Evolutionary conservation across 2,797 vertebrate genomes (phyloP).

Genomic region (Dromococcyx pavoninus): DNA sequence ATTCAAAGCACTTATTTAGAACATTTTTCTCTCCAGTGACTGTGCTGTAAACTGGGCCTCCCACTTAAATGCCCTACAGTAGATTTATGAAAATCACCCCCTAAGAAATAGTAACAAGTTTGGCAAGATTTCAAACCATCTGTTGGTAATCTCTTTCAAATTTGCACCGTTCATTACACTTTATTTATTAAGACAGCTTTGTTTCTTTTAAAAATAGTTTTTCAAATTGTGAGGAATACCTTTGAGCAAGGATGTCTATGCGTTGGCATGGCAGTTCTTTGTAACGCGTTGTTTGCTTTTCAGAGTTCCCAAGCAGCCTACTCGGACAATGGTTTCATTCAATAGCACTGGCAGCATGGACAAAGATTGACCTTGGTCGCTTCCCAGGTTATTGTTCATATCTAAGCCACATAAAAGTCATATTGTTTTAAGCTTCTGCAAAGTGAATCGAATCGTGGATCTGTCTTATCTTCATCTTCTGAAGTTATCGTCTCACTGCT

Average conservation of each 20-base stretch:
- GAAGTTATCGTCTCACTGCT: background rate
- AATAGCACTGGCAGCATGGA: background rate
- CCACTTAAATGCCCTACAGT: background rate
- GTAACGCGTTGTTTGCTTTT: background rate
- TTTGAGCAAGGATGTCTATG: background rate
- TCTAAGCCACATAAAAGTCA: background rate
- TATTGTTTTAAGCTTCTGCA: background rate
- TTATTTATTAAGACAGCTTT: background rate
- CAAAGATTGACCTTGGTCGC: background rate
- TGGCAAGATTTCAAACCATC: background rate
- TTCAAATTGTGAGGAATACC: background rate
- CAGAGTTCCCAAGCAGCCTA: background rate
- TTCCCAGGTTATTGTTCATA: background rate
- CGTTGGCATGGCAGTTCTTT: background rate
- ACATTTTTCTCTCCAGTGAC: background rate
- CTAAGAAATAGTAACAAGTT: background rate
- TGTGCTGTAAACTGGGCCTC: background rate
- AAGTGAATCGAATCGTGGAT: background rate
- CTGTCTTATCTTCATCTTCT: background rate
- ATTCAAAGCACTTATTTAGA: background rate
- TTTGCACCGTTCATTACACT: background rate
- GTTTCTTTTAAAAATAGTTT: background rate
- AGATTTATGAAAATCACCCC: background rate
- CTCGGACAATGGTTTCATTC: background rate
- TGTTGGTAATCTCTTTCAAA: background rate